Base-by-base conservation (phyloP, 2,797 vertebrate genomes). In the Hybognathus amarus region DNA sequence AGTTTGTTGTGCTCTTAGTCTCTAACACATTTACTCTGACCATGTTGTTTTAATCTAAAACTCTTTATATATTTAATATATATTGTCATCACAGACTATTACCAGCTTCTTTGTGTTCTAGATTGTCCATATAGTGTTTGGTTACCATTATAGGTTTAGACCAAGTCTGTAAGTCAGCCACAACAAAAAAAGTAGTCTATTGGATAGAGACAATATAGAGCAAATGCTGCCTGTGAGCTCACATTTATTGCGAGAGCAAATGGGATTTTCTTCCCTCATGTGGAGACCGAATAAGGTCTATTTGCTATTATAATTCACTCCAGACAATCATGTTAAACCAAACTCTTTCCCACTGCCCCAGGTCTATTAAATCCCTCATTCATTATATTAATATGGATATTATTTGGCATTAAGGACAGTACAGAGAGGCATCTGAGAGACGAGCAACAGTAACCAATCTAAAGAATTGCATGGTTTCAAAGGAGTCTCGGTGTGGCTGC, bases 301-400 rank as follows among this genome's bases (percentile, higher is more conserved):
- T 92, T 92, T 92, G 90, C 89, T 90, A 92, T 93, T 94, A 91
- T 85, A 92, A 91, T 91, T 94, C 92, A 91, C 74, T 90, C 88
- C 89, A 91, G 91, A 93, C 83, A 93, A 92, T 90, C 90, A 91
- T 88, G 91, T 91, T 90, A 89, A 90, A 88, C 90, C 86, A 86
- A 47, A 84, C 80, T 61, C 87, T 89, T 90, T 90, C 87, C 89
- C 90, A 90, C 90, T 92, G 92, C 89, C 90, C 88, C 88, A 89
- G 90, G 89, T 91, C 91, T 90, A 91, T 93, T 93, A 93, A 94
- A 92, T 89, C 92, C 91, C 87, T 90, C 90, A 87, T 92, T 93
- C 90, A 87, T 85, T 92, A 92, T 91, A 90, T 92, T 93, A 90
- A 91, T 92, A 90, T 89, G 83, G 89, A 91, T 93, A 92, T 93